Conservation (phyloP, 1,140 invertebrate genomes). For the Ephestia elutella region DNA sequence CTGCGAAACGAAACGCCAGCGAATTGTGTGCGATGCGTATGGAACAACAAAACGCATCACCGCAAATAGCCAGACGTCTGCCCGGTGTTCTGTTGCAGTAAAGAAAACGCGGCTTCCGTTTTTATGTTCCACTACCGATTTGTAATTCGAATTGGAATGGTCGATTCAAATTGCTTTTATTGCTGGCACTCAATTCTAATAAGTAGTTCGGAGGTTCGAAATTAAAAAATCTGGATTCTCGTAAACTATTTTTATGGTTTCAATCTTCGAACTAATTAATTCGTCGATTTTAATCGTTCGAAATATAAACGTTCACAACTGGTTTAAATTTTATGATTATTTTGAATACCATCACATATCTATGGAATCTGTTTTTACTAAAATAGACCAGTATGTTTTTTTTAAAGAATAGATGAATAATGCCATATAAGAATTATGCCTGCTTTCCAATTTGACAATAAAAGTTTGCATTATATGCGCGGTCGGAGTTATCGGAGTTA, state of each 20-base stretch:
- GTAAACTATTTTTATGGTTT: conserved; percentile 6
- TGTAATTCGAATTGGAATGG: conserved; percentile 7
- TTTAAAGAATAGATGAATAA: no score
- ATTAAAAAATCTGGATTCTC: conserved; percentile 8
- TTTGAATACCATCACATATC: no score
- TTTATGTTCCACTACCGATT: conserved; percentile 12
- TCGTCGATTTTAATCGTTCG: conserved; percentile 2
- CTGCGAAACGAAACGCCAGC: conserved; percentile 9
- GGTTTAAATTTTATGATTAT: not conserved
- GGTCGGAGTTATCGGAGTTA: no score
- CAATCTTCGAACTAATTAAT: conserved; percentile 7
- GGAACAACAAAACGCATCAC: conserved; percentile 35
- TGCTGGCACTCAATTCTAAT: conserved; percentile 8
- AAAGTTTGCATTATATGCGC: no score
- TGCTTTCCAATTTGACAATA: no score
- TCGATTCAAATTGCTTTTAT: conserved; percentile 8
- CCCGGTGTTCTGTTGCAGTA: conserved; percentile 21
- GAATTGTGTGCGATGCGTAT: conserved; percentile 34
- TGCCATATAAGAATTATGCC: no score
- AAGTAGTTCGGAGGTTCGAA: conserved; percentile 6
- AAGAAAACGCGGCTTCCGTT: conserved; percentile 12
- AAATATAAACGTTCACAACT: not conserved
- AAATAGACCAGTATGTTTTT: no score
- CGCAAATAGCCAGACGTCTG: conserved; percentile 31
- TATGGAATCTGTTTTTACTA: no score